phyloP scores from a whole-genome alignment of 2,113 vertebrate genomes.

The Pomatostomus ruficeps region DNA sequence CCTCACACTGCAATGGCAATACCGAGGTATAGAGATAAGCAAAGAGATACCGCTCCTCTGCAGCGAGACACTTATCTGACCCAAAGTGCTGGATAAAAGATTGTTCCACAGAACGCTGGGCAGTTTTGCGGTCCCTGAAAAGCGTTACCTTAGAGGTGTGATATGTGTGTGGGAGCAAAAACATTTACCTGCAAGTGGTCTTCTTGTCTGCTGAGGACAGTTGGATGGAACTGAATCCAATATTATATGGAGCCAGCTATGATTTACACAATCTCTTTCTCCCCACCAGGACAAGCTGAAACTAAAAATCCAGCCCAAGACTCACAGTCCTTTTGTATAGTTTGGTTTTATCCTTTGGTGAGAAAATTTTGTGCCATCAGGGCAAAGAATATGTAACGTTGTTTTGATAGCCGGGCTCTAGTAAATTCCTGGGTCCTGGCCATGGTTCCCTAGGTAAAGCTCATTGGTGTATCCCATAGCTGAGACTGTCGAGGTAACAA shows the following conservation, averaged over 20 bases:
- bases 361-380: not conserved
- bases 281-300: not conserved
- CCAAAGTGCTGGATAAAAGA: too few species aligned
- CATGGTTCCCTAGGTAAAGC: not conserved
- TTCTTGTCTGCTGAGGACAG: not conserved
- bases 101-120: too few species aligned
- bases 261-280: not conserved
- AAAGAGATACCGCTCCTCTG: too few species aligned
- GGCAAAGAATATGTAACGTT: not conserved
- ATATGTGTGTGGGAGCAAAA: not conserved
- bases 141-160: not conserved
- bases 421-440: not conserved
- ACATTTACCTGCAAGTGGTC: not conserved
- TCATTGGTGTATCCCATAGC: not conserved
- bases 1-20: too few species aligned
- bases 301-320: not conserved
- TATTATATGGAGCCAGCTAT: not conserved
- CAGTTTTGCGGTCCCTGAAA: too few species aligned
- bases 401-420: not conserved
- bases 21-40: too few species aligned
- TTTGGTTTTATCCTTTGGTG: not conserved
- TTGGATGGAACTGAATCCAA: not conserved
- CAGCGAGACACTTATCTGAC: too few species aligned
- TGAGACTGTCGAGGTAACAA: not conserved
- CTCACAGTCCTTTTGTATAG: not conserved